Evolutionary conservation across 1,140 invertebrate genomes (phyloP), one percentile per base, ranked within the genome.

Genomic region (Cherax destructor): DNA sequence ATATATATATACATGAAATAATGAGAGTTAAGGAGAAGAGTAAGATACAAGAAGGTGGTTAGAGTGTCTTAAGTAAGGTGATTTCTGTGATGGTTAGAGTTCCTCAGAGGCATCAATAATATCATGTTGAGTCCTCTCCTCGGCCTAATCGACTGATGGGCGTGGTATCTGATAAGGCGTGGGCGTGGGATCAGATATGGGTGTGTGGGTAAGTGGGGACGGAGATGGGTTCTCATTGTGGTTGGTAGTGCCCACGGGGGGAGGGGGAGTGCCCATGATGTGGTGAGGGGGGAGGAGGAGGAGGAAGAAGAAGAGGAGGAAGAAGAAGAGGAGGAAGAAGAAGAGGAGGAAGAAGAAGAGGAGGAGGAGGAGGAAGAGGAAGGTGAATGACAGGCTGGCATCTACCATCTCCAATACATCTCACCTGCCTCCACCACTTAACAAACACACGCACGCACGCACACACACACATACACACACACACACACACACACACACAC

Each of bases 111-210:
- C 65, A 85, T 74, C 84, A 74, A 86, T 86, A 86, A 86, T 86
- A 86, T 24, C 84, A 76, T 77, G 72, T 86, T 86, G n/a, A 69
- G 30, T 2, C 83, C 21, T 49, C 47, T 47, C 69, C 74, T 52
- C 52, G 84, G 49, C 69, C 49, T 52, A 76, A 76, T 86, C 69
- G 84, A 49, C 65, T 86, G 84, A 86, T 86, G 84, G 84, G 84
- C 84, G 49, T 86, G 30, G 11, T 56, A 76, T 86, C 84, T 72
- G 84, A 86, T 86, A 86, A 76, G 69, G 69, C 18, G 69, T n/a
- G 84, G 65, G 52, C 49, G 65, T 52, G 47, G 47, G 69, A 52
- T 76, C 49, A 50, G 74, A 83, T 83, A 83, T 5, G 56, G n/a
- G 16, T 56, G 80, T 59, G 69, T 41, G 69, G 74, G 65, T 86